Evolutionary conservation across 2,888 invertebrate species (phyloP), one percentile per base, ranked within the genome.

Genomic region (Ornithoptera alexandrae): DNA sequence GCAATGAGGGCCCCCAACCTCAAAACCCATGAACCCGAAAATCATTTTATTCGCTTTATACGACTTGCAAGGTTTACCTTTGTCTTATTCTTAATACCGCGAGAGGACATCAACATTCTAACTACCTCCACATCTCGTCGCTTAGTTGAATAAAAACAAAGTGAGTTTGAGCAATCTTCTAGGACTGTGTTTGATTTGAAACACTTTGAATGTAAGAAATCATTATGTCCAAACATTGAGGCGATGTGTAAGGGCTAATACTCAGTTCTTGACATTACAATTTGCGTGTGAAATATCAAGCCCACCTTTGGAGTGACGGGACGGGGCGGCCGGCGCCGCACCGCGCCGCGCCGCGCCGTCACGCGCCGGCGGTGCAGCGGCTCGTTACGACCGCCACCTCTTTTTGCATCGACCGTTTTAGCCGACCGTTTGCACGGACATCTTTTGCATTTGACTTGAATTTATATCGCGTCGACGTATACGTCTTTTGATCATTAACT

Each of bases 281-380:
- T 56, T 57, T 17, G 46, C 7, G 42, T 15, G 57, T 68, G 67
- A 72, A 74, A 74, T 73, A 74, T 68, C 67, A 60, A 24, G 69
- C 63, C 62, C 68, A 68, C 73, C 71, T 76, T 77, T 77, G 70
- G 70, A 70, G 70, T 69, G 65, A 74, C 72, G 67, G 64, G 65
- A 74, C 72, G 67, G 64, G 74, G 74, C 68, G 73, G 75, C 72
- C 78, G 73, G 70, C 72, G 72, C 73, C 74, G 70, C 46, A 30
- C 15, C 74, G 78, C 75, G 74, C 71, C 76, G 78, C 76, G 68
- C 75, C 3, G 72, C 72, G 69, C 76, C 74, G 78, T 76, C 75
- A 71, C 76, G 79, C 76, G 67, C 76, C 71, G 73, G 69, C 76
- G 74, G 74, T 74, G 83, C 83, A 81, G 79, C 84, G 81, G 79